Conservation (phyloP, 2,888 invertebrate species). For the Brassicogethes aeneus region DNA sequence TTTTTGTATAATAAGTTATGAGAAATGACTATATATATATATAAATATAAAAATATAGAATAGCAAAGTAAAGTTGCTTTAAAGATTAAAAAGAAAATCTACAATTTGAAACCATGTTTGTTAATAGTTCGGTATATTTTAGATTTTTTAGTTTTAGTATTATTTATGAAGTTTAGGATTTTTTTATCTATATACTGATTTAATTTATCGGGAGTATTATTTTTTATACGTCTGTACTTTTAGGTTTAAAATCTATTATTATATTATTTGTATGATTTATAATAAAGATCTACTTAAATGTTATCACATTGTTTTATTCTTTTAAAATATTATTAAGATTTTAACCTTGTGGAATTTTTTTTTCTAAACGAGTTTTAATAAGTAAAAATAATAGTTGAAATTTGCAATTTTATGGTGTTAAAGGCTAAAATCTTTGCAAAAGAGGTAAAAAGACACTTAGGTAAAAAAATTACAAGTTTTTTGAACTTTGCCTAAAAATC, state of each 20-base stretch:
- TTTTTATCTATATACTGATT: conserved; percentile 11
- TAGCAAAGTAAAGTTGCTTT: neutral
- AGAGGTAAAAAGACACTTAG: too few species aligned
- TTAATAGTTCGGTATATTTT: conserved; percentile 2
- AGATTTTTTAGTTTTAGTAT: conserved; percentile 13
- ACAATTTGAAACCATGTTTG: neutral
- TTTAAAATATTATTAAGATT: too few species aligned
- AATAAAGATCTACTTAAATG: conserved; percentile 21
- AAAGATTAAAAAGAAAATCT: neutral
- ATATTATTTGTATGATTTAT: conserved; percentile 19
- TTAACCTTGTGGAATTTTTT: too few species aligned
- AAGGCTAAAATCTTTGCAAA: too few species aligned
- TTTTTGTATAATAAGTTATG: neutral
- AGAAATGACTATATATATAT: neutral
- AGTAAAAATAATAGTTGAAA: too few species aligned
- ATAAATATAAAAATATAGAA: neutral
- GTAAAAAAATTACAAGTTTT: too few species aligned
- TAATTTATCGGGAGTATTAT: conserved; percentile 12
- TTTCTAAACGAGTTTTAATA: too few species aligned
- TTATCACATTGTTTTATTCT: too few species aligned
- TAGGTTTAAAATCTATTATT: conserved; percentile 11
- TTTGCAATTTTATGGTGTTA: too few species aligned
- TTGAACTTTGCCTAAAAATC: too few species aligned
- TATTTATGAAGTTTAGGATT: conserved; percentile 15
- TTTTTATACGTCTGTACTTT: conserved; percentile 16